These are phyloP conservation scores for Lytechinus pictus DNA, from an alignment of 35 echinoderm and acorn worm genomes.

Conservation along the genomic window DNA sequence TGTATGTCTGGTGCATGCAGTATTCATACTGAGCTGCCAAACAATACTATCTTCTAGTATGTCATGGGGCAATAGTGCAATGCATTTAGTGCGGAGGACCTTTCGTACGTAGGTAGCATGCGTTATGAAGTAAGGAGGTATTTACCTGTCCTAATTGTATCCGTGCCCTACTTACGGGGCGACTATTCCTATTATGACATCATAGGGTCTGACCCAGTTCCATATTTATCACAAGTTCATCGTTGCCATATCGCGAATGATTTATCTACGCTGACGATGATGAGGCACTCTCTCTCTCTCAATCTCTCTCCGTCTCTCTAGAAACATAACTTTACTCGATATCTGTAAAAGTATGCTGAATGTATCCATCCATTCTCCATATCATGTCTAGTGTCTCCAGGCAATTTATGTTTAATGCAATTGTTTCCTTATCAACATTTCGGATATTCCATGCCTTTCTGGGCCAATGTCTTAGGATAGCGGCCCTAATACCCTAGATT, in stretches of 20 bases:
- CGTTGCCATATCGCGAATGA: slow-evolving; percentile 44
- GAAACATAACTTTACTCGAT: not conserved
- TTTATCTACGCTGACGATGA: slow-evolving; percentile 35
- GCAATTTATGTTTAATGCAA: not conserved
- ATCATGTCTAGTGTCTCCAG: not conserved
- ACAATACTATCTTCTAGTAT: not conserved
- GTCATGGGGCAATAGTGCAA: slow-evolving; percentile 29
- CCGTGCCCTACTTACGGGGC: slow-evolving; percentile 56
- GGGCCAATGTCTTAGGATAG: slow-evolving; percentile 35
- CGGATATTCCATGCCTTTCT: not conserved
- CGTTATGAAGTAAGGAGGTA: slow-evolving; percentile 34
- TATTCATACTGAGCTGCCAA: not conserved
- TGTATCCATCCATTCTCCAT: not conserved
- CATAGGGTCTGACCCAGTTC: slow-evolving; percentile 47
- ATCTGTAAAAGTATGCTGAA: not conserved
- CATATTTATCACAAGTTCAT: slow-evolving; percentile 58
- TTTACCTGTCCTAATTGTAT: slow-evolving; percentile 53
- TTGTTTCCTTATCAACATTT: slow-evolving; percentile 15
- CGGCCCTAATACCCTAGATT: slow-evolving; percentile 15
- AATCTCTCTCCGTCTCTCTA: not conserved
- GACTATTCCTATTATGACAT: slow-evolving; percentile 50
- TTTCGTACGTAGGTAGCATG: not conserved
- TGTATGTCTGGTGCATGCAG: not conserved
- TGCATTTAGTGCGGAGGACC: slow-evolving; percentile 21
- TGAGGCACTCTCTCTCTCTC: not conserved